Conservation (phyloP, 1,140 invertebrate species). For the Capitella teleta region DNA sequence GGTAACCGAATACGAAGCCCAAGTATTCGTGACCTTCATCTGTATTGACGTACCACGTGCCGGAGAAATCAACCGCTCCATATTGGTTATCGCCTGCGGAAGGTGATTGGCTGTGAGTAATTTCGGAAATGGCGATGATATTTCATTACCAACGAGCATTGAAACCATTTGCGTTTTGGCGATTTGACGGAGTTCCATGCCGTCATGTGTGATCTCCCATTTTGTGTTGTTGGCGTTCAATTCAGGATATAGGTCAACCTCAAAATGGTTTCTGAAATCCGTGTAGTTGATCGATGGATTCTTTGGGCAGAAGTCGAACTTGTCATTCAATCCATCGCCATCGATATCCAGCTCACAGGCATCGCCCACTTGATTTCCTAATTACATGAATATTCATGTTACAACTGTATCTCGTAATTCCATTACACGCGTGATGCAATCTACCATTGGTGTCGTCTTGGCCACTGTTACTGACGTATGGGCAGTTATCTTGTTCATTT, state of each 20-base stretch:
- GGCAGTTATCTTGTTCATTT: slow-evolving; percentile 19
- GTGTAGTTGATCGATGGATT: slow-evolving; percentile 16
- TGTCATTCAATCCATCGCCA: slow-evolving; percentile 16
- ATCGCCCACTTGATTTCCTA: slow-evolving; percentile 20
- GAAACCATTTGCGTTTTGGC: too few species aligned
- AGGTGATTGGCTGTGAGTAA: neutral
- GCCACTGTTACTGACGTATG: slow-evolving; percentile 15
- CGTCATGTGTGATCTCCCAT: neutral
- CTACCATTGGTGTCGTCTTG: slow-evolving; percentile 19
- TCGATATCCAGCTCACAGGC: slow-evolving; percentile 21
- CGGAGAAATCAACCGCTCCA: slow-evolving; percentile 2
- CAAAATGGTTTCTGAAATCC: slow-evolving; percentile 11
- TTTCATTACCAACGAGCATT: too few species aligned
- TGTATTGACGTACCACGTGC: slow-evolving; percentile 4
- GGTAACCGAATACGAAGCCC: slow-evolving; percentile 9
- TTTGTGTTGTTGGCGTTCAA: slow-evolving; percentile 4
- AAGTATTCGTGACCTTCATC: slow-evolving; percentile 1
- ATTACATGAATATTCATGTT: too few species aligned
- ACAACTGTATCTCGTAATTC: too few species aligned
- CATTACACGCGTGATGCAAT: too few species aligned
- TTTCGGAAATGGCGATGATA: too few species aligned
- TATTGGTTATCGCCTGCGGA: slow-evolving; percentile 1
- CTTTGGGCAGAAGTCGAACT: slow-evolving; percentile 16
- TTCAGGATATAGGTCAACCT: slow-evolving; percentile 15
- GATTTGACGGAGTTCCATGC: too few species aligned